phyloP scores from a whole-genome alignment of 2,888 invertebrate species.

The Drosophila neutralis region DNA sequence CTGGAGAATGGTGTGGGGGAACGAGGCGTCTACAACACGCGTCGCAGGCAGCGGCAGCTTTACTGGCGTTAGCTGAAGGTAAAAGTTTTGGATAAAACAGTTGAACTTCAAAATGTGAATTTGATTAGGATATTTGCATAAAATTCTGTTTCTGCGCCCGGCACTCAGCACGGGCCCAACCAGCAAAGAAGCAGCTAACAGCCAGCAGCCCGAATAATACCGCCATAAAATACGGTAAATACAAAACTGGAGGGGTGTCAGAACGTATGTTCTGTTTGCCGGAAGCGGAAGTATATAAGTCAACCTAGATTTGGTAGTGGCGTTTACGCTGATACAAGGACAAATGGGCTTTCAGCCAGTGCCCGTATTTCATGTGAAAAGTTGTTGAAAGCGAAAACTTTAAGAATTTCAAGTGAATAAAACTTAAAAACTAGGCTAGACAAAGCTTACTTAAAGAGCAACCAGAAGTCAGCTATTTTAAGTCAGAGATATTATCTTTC shows the following conservation, averaged over 20 bases:
- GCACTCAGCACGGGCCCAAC: constrained; percentile 34
- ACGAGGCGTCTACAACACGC: constrained; percentile 59
- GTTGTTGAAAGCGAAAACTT: constrained; percentile 45
- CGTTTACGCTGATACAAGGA: constrained; percentile 76
- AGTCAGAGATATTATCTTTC: neutral
- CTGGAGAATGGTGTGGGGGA: constrained; percentile 11
- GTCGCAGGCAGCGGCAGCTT: constrained; percentile 53
- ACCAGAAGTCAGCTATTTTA: neutral
- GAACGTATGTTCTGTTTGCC: constrained; percentile 72
- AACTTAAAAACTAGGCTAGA: constrained; percentile 15
- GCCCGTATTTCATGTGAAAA: constrained; percentile 48
- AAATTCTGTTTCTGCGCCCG: constrained; percentile 78
- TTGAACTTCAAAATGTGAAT: constrained; percentile 85
- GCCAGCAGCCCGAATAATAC: constrained; percentile 44
- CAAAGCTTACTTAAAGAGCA: neutral
- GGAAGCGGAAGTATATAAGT: constrained; percentile 83
- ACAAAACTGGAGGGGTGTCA: constrained; percentile 41
- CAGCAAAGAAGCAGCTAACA: constrained; percentile 3
- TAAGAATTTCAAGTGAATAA: constrained; percentile 26
- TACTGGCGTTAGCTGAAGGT: constrained; percentile 52
- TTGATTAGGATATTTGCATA: constrained; percentile 85
- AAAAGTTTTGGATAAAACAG: constrained; percentile 84
- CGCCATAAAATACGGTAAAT: constrained; percentile 65
- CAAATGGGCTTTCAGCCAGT: constrained; percentile 74
- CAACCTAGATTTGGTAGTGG: constrained; percentile 78